These are phyloP conservation scores for Sesia bembeciformis DNA, from an alignment of 2,888 invertebrate species.

Conservation along the genomic window DNA sequence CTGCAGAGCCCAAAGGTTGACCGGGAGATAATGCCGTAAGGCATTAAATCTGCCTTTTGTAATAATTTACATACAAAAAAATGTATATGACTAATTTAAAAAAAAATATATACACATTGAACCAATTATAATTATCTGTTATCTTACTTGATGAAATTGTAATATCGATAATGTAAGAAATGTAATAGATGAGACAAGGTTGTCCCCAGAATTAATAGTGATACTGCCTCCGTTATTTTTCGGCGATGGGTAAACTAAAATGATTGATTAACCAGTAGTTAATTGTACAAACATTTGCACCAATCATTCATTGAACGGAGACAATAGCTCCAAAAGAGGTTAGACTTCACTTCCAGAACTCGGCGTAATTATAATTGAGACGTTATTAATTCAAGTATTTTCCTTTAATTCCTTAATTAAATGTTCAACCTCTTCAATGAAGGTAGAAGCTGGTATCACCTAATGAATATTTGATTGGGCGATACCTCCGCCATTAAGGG, in stretches of 20 bases:
- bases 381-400: constrained; percentile 32
- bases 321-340: constrained; percentile 22
- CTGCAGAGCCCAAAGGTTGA: too few relatives aligned
- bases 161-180: constrained; percentile 5
- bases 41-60: too few relatives aligned
- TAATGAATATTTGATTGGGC: constrained; percentile 36
- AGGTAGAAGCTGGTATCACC: background rate
- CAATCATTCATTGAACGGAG: constrained; percentile 23
- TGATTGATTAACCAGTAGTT: constrained; percentile 46
- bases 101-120: too few relatives aligned
- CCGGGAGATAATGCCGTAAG: too few relatives aligned
- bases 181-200: constrained; percentile 1
- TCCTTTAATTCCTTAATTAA: constrained; percentile 17
- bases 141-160: too few relatives aligned
- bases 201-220: background rate
- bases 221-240: background rate
- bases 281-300: constrained; percentile 49
- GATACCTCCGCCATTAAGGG: constrained; percentile 16
- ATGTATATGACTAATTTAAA: too few relatives aligned
- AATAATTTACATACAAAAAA: too few relatives aligned
- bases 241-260: constrained; percentile 28
- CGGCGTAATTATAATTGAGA: background rate
- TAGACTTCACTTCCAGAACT: background rate
- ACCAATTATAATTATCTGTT: too few relatives aligned
- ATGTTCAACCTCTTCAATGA: too few relatives aligned